Evolutionary conservation across 2,888 invertebrate genomes (phyloP).

Genomic region (Cephus pygmeus): DNA sequence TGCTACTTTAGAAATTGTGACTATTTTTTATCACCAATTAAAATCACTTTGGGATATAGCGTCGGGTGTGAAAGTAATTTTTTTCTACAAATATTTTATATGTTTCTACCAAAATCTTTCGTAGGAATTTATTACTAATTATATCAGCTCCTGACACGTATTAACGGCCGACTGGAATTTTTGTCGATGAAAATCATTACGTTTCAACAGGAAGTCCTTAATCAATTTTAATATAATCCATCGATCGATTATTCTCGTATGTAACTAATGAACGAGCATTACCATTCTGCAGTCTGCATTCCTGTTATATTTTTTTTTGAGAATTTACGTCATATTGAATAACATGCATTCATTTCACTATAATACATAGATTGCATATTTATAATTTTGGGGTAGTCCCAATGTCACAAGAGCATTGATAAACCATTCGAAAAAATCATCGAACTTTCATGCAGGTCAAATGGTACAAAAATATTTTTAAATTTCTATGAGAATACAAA

Average conservation of each 20-base stretch:
- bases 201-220: neutral
- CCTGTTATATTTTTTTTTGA: neutral
- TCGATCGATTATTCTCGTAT: neutral
- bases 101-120: too few species aligned
- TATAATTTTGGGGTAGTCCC: neutral
- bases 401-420: neutral
- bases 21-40: neutral
- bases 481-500: neutral
- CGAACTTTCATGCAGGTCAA: neutral
- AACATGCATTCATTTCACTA: neutral
- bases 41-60: neutral
- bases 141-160: too few species aligned
- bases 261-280: neutral
- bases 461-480: neutral
- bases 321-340: neutral
- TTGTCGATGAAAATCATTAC: neutral
- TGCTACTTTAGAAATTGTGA: too few species aligned
- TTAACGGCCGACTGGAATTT: neutral
- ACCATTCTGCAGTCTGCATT: neutral
- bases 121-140: too few species aligned
- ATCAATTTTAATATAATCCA: neutral
- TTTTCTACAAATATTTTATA: too few species aligned
- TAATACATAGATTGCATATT: neutral
- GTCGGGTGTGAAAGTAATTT: neutral
- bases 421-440: neutral